These are phyloP conservation scores for Zaprionus tsacasi DNA, from an alignment of 1,140 invertebrate genomes.

Conservation along the genomic window DNA sequence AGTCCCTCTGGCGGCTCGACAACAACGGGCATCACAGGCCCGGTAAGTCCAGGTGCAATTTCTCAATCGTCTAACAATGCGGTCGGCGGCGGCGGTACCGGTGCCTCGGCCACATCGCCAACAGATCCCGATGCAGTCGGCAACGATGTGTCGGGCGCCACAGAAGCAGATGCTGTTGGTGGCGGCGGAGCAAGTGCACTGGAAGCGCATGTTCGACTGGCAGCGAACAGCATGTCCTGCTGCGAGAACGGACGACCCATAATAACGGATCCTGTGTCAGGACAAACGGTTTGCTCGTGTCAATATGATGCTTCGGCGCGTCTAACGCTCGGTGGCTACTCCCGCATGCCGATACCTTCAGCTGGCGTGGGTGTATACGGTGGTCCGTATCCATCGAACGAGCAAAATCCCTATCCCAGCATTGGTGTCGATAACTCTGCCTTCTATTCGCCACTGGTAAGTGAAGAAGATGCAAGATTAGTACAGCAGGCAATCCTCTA, in stretches of 20 bases:
- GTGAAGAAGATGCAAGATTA: constrained; percentile 77
- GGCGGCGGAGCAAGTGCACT: constrained; percentile 35
- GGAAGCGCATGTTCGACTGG: constrained; percentile 77
- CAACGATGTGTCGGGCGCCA: constrained; percentile 84
- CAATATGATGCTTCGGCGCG: constrained; percentile 93
- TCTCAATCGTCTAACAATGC: constrained; percentile 86
- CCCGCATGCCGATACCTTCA: constrained; percentile 88
- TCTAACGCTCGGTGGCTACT: constrained; percentile 88
- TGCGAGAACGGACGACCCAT: constrained; percentile 97
- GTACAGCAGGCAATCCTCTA: constrained; percentile 34
- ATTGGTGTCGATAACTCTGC: constrained; percentile 96
- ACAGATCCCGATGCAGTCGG: constrained; percentile 81
- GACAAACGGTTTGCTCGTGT: constrained; percentile 97
- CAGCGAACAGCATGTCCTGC: constrained; percentile 87
- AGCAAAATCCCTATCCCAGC: constrained; percentile 96
- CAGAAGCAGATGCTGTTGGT: constrained; percentile 33
- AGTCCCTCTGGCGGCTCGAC: constrained; percentile 87
- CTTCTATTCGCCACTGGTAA: constrained; percentile 97
- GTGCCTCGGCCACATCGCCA: constrained; percentile 27
- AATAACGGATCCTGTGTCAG: constrained; percentile 96
- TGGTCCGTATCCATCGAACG: constrained; percentile 92
- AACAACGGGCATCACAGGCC: constrained; percentile 85
- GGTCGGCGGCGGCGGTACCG: not conserved
- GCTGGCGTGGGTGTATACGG: constrained; percentile 89
- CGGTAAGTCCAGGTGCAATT: constrained; percentile 89